These are phyloP conservation scores for Macrochelys suwanniensis DNA, from an alignment of 2,797 vertebrate species.

Conservation along the genomic window DNA sequence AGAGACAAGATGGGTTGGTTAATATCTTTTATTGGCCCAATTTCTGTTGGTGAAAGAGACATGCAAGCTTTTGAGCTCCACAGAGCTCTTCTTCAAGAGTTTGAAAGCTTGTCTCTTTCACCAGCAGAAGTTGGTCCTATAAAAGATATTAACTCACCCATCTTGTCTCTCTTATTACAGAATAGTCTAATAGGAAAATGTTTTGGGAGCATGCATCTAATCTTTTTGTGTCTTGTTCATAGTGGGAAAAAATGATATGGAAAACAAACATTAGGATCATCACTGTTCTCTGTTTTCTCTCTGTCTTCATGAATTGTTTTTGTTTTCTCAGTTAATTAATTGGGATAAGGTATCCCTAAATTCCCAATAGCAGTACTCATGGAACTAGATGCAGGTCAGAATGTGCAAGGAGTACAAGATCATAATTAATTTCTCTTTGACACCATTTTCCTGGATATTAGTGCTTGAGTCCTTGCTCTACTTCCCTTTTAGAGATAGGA, in stretches of 20 bases:
- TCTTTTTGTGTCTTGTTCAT: not conserved
- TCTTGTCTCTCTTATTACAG: not conserved
- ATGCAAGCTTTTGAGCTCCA: not conserved
- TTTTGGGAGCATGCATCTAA: not conserved
- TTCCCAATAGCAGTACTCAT: not conserved
- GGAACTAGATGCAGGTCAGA: not conserved
- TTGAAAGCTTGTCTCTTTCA: not conserved
- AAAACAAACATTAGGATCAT: not conserved
- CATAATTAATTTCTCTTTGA: not conserved
- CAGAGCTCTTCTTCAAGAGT: not conserved
- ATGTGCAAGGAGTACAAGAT: not conserved
- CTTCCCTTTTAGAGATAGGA: not conserved
- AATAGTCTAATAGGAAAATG: not conserved
- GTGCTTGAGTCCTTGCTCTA: not conserved
- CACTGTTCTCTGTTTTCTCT: not conserved
- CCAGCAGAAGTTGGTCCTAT: not conserved
- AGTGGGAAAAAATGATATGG: not conserved
- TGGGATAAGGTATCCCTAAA: not conserved
- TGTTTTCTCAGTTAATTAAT: not conserved
- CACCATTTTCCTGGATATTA: not conserved
- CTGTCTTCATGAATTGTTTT: not conserved
- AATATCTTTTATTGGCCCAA: not conserved
- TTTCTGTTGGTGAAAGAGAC: not conserved
- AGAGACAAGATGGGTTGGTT: not conserved
- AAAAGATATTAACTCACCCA: not conserved